Evolutionary conservation across 2,888 invertebrate species (phyloP), one percentile per base, ranked within the genome.

Genomic region (Syritta pipiens): DNA sequence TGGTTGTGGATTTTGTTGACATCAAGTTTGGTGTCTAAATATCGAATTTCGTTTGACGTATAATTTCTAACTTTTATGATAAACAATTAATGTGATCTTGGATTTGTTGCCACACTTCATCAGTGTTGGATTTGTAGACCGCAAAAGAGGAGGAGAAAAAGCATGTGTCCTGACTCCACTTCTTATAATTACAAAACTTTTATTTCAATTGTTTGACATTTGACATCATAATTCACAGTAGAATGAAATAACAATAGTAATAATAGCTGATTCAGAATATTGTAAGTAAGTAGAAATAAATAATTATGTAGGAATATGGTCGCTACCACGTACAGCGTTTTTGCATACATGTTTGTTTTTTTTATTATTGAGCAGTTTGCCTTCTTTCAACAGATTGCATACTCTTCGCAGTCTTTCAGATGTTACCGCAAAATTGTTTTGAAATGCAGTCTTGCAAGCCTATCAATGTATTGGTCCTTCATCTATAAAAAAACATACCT

Each of bases 401-500:
- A 57, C 19, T 20, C 57, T 42, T 57, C 30, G 57, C 42, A 57
- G 57, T 20, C 35, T 57, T 55, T 55, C 55, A 55, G 55, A 40
- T 6, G 12, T 57, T 57, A 57, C 57, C 20, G 24, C 46, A 46
- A 60, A 60, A 48, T 46, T 62, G 40, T 62, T 48, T 48, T 48
- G 49, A 60, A 60, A 60, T 6, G 48, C 48, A 49, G 48, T 62
- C 28, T 40, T 48, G 49, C 40, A 49, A 49, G 12, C 49, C 37
- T 40, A 40, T 10, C 1, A 28, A 48, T 17, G 22, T 49, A 7
- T 17, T 62, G n/a, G n/a, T n/a, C n/a, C n/a, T n/a, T n/a, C n/a
- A n/a, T n/a, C n/a, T n/a, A n/a, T n/a, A n/a, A n/a, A n/a, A n/a
- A n/a, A n/a, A n/a, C n/a, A n/a, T n/a, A n/a, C n/a, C n/a, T n/a